phyloP scores from a whole-genome alignment of 2,797 vertebrate genomes.

The Florisuga fusca region DNA sequence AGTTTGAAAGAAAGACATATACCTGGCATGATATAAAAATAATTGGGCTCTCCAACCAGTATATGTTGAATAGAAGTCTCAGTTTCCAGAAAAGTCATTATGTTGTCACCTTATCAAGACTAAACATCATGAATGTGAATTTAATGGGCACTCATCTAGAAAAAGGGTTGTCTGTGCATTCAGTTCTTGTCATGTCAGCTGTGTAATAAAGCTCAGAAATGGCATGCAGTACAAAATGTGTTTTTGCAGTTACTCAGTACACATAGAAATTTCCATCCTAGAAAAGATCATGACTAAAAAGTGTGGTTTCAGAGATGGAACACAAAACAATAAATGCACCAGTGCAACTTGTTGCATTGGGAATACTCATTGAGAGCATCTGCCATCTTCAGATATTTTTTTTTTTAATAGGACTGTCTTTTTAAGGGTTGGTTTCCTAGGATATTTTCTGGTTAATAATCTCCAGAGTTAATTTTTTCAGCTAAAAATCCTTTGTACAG shows the following conservation, averaged over 20 bases:
- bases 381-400: neutral
- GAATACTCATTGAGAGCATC: neutral
- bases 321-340: neutral
- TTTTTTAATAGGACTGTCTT: neutral
- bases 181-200: neutral
- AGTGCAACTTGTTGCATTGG: neutral
- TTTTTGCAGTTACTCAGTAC: neutral
- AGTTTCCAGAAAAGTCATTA: neutral
- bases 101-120: neutral
- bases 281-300: neutral
- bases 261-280: neutral
- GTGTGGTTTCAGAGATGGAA: neutral
- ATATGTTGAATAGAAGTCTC: neutral
- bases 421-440: neutral
- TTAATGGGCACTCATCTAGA: rapidly evolving
- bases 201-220: neutral
- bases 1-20: neutral
- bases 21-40: neutral
- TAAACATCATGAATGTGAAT: neutral
- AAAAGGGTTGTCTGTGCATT: neutral
- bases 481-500: neutral
- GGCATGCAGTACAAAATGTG: neutral
- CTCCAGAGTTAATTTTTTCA: neutral
- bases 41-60: neutral
- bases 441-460: neutral